Evolutionary conservation across 2,888 invertebrate genomes (phyloP).

Genomic region (Drosophila mayaguana): DNA sequence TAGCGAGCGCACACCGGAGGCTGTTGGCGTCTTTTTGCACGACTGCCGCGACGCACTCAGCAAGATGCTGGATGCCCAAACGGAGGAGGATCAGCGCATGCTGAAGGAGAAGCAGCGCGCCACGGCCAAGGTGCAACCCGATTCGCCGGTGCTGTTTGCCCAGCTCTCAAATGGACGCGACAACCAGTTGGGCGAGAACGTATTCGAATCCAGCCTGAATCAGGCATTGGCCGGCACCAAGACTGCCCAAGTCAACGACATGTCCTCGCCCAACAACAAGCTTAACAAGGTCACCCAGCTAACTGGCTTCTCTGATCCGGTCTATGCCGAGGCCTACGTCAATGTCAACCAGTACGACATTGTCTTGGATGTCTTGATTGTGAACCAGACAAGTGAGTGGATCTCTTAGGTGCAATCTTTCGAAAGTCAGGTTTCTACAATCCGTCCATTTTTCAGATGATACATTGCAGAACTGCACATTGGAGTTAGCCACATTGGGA

Average conservation of each 20-base stretch:
- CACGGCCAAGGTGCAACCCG: conserved; percentile 90
- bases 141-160: conserved; percentile 93
- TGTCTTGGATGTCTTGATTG: conserved; percentile 98
- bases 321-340: conserved; percentile 99
- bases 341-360: conserved; percentile 99
- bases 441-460: conserved; percentile 87
- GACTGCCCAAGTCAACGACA: conserved; percentile 85
- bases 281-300: conserved; percentile 95
- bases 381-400: conserved; percentile 95
- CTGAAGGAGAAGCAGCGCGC: conserved; percentile 89
- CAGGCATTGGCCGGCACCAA: conserved; percentile 92
- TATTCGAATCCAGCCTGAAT: conserved; percentile 97
- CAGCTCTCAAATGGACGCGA: conserved; percentile 90
- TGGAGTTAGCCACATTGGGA: conserved; percentile 98
- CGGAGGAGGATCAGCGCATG: conserved; percentile 86
- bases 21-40: conserved; percentile 89
- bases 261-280: conserved; percentile 87
- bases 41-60: conserved; percentile 92
- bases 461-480: conserved; percentile 98
- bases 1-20: conserved; percentile 88
- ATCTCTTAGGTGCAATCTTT: neutral
- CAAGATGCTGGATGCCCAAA: conserved; percentile 93
- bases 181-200: conserved; percentile 88
- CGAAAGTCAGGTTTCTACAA: neutral
- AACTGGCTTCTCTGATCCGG: conserved; percentile 99